Base-by-base conservation (phyloP, 2,113 vertebrate genomes). In the Albula goreensis region DNA sequence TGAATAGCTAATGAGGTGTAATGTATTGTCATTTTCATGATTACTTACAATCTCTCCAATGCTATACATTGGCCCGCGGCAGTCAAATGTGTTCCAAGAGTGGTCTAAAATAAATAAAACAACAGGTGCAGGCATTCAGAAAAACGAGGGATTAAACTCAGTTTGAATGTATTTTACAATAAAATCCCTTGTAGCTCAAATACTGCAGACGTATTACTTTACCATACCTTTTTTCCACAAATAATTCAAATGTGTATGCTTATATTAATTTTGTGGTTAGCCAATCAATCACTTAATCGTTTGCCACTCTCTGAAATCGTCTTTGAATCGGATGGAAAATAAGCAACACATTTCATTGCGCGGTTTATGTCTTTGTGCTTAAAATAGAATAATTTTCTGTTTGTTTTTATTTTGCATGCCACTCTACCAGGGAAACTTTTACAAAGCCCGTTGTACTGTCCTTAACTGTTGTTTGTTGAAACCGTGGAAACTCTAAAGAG, bases 1-100 rank as follows among this genome's bases (percentile, higher is more conserved):
- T 81, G 50, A 56, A 85, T 79, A 80, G 78, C 57, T 56, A 31
- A 78, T 78, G 41, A 85, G 25, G 4, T 31, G 78, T 85, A n/a
- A 79, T 31, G 52, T 80, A 19, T 17, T 78, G 13, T 50, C 51
- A 84, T 84, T 84, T 41, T 31, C 50, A 56, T 53, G 48, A n/a
- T 52, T 78, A 78, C 78, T 78, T 78, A 13, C 83, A 77, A 77
- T 77, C 11, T 77, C 77, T 84, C 19, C 25, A 74, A 3, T 53
- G 70, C 50, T 11, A n/a, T 41, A 31, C 50, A 84, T 84, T 80
- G 48, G 51, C 78, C 19, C 5, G 19, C 5, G 7, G n/a, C 7
- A 50, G 13, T 80, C 5, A 78, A 41, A 25, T 15, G n/a, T 78
- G 12, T 51, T 48, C 31, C n/a, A 77, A 8, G 2, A 53, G 17